Base-by-base conservation (phyloP, 2,888 invertebrate genomes). In the Cantharis rufa region DNA sequence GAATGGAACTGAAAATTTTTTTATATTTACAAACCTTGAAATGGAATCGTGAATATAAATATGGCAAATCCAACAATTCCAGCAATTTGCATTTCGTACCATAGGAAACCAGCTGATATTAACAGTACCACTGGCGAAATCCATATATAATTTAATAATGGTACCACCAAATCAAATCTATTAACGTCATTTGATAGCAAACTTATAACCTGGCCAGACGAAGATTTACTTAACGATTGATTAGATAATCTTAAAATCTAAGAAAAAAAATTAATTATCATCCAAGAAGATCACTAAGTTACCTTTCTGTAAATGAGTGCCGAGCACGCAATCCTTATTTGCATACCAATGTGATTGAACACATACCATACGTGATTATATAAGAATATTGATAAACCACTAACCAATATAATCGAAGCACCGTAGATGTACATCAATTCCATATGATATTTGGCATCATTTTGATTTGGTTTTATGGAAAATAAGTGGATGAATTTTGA, bases 131-230 rank as follows among this genome's bases (percentile, higher is more conserved):
- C 77, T 0, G 97, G 97, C 79, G 95, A 92, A 61, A 96, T 91
- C 96, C 97, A 96, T 85, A 98, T 91, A 88, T 94, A 96, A 86
- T 97, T 95, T 7, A 96, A 89, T 86, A 93, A 95, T 73, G 95
- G 91, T 77, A 95, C 93, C 3, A 94, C 93, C 87, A 94, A 91
- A 87, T 98, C 98, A 85, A 98, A 95, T 61, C 98, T 93, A 86
- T 94, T 95, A 10, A 98, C 96, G 87, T 98, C 98, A 85, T 98
- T 98, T 4, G 97, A 97, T 71, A 98, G 90, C 5, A 98, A 89
- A 89, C 98, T 98, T n/a, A 98, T 94, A 74, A 98, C 93, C 87
- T 98, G 96, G 0, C 98, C 98, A 0, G 95, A 93, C 0, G 97
- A 92, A 0, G 94, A 94, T 84, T 92, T 90, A 3, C 92, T 92